Evolutionary conservation across 2,113 vertebrate species (phyloP), one percentile per base, ranked within the genome.

Genomic region (Catharus bicknelli): DNA sequence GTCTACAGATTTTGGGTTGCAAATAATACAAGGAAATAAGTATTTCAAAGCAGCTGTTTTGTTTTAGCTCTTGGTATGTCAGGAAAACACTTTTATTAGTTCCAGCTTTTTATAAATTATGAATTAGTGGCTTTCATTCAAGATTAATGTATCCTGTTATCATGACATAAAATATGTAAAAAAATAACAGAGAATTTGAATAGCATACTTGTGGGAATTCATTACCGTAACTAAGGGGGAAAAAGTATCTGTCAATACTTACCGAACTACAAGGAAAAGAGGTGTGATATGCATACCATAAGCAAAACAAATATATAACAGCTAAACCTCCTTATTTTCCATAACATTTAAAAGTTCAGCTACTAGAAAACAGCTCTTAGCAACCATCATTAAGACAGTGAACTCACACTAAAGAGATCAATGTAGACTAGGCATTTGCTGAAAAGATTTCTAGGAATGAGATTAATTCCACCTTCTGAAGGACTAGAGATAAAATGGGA

Each of bases 351-450:
- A 29, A 90, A 93, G 47, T 29, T 29, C 62, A 69, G 54, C 77
- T 91, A 84, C 47, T 26, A 86, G 62, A 84, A 95, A 72, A 90
- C 20, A 69, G 58, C 67, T 84, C 69, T 82, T 82, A 84, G 77
- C 38, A 90, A 76, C 0, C 0, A 66, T 69, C 66, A 90, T 81
- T 69, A 51, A 87, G 66, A 17, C 62, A 54, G 38, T 26, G 54
- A 87, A 83, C 59, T 90, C 59, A 45, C 22, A 57, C 79, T 85
- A 73, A 69, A 92, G 67, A 91, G 23, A 87, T 53, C 43, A 92
- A 2, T 30, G 70, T 42, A 94, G 63, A 67, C 85, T 76, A 85
- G 59, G 51, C 30, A 89, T 51, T 59, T 87, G 59, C 59, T 91
- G 78, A 80, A 76, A 76, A 94, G 66, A 15, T 80, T 48, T 73